phyloP scores from a whole-genome alignment of 1,140 invertebrate species.

The Cyclina sinensis region DNA sequence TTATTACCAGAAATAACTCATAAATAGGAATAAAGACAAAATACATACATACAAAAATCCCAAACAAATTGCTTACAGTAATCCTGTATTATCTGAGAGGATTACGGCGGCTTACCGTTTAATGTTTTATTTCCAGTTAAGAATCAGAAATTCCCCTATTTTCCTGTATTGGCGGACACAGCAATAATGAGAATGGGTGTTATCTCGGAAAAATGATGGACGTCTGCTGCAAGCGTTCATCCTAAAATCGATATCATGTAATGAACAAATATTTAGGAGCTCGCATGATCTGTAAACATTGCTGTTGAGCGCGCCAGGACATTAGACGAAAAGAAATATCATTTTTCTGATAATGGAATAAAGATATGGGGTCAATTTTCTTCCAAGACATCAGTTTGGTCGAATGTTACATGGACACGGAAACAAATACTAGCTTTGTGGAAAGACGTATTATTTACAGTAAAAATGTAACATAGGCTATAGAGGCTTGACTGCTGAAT shows the following conservation, averaged over 20 bases:
- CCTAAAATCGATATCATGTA: constrained; percentile 34
- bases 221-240: background rate
- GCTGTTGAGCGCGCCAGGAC: constrained; percentile 18
- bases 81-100: no score
- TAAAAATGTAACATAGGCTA: no score
- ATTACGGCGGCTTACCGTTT: background rate
- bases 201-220: constrained; percentile 8
- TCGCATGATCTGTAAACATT: constrained; percentile 32
- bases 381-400: constrained; percentile 1
- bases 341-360: constrained; percentile 37
- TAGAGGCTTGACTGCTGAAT: no score
- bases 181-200: constrained; percentile 10
- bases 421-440: background rate
- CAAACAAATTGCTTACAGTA: no score
- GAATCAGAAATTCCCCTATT: background rate
- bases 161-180: background rate
- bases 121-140: background rate
- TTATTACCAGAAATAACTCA: no score
- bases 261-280: constrained; percentile 40
- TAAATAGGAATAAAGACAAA: no score
- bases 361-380: constrained; percentile 26
- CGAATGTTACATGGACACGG: background rate
- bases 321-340: constrained; percentile 12
- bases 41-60: no score
- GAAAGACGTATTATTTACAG: background rate